Conservation (phyloP, 2,797 vertebrate species). For the Diglossa cyanea region DNA sequence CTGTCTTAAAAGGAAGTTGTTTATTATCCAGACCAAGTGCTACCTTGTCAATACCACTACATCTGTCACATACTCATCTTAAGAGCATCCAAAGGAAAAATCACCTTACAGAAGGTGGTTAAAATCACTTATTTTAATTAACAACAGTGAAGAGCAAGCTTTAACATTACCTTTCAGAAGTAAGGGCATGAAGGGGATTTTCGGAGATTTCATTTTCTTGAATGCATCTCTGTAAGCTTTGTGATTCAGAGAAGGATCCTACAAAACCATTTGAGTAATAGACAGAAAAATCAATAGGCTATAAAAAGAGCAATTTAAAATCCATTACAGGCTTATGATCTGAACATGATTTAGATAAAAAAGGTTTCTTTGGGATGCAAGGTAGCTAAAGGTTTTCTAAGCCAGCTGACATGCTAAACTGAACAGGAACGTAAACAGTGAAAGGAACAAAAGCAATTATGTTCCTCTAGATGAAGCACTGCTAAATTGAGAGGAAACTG, state of each 20-base stretch:
- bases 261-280: constrained; percentile 73
- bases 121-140: not conserved
- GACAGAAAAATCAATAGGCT: constrained; percentile 70
- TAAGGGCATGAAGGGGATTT: constrained; percentile 97
- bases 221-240: constrained; percentile 97
- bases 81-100: not conserved
- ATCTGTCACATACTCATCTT: not conserved
- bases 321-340: constrained; percentile 33
- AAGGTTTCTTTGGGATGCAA: constrained; percentile 49
- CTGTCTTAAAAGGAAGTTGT: not conserved
- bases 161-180: constrained; percentile 89
- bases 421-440: constrained; percentile 47
- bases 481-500: constrained; percentile 23
- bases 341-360: constrained; percentile 55
- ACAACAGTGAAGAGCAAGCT: not conserved
- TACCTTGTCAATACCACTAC: not conserved
- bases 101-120: not conserved
- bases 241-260: constrained; percentile 98
- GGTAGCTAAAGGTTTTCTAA: constrained; percentile 59
- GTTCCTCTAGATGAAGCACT: not conserved
- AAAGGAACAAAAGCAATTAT: constrained; percentile 42
- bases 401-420: constrained; percentile 53
- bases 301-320: constrained; percentile 64
- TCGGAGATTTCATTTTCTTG: constrained; percentile 98
- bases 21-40: not conserved